Evolutionary conservation across 2,797 vertebrate genomes (phyloP).

Genomic region (Clarias laeviceps): DNA sequence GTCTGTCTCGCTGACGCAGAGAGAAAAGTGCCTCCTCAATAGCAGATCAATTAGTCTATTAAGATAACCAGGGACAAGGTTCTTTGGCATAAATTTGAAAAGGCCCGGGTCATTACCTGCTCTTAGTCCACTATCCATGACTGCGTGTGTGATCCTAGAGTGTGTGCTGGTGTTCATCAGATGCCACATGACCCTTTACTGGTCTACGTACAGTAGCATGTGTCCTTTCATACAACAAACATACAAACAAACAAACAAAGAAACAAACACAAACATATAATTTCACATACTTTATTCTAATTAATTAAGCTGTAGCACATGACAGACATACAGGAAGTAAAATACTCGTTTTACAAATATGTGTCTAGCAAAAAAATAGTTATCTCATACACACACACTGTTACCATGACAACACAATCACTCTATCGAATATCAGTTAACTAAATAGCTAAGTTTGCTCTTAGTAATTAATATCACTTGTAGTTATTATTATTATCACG

Average conservation of each 20-base stretch:
- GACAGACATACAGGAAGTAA: background rate
- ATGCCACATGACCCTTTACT: background rate
- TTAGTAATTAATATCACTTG: background rate
- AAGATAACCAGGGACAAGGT: slow-evolving; percentile 76
- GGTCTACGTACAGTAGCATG: background rate
- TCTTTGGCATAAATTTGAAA: slow-evolving; percentile 63
- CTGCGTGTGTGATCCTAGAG: background rate
- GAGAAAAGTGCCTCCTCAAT: slow-evolving; percentile 77
- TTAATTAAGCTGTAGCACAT: background rate
- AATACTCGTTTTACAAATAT: background rate
- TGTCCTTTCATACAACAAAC: background rate
- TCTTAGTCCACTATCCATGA: slow-evolving; percentile 38
- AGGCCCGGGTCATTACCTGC: slow-evolving; percentile 43
- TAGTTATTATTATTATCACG: too few species aligned
- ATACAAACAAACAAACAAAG: too few species aligned
- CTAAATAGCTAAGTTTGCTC: background rate
- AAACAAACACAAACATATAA: too few species aligned
- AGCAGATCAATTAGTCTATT: slow-evolving; percentile 82
- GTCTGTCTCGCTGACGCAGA: slow-evolving; percentile 78
- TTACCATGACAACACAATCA: background rate
- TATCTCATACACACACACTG: background rate
- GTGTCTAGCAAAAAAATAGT: too few species aligned
- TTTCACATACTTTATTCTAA: background rate
- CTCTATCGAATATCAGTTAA: background rate
- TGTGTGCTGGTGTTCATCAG: background rate